Percentiles rank a stretch among this genome's conserved stretches.
Conservation (phyloP, 2,888 invertebrate species). For the Plebejus anna region DNA sequence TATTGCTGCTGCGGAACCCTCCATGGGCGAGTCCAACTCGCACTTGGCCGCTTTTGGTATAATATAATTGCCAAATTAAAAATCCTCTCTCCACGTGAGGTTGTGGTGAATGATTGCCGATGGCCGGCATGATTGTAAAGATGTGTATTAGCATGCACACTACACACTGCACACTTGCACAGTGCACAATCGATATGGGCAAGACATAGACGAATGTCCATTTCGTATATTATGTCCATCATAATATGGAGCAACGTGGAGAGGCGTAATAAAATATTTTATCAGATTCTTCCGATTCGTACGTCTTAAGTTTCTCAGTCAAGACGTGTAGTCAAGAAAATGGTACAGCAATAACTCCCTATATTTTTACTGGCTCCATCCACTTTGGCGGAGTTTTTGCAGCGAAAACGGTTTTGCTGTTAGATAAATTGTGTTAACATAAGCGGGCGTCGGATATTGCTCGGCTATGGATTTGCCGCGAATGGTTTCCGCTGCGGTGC, state of each 20-base stretch:
- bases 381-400: conserved; percentile 15
- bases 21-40: no score
- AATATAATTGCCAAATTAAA: no score
- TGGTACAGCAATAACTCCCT: background rate
- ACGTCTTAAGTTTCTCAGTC: background rate
- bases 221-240: background rate
- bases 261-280: background rate
- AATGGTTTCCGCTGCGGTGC: conserved; percentile 75
- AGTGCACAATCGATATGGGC: no score
- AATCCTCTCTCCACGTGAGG: no score
- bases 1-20: no score
- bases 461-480: conserved; percentile 63
- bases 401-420: conserved; percentile 16
- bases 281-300: background rate
- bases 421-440: conserved; percentile 36
- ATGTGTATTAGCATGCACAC: no score
- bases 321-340: background rate
- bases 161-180: no score
- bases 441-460: conserved; percentile 68
- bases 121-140: no score
- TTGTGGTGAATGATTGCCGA: no score
- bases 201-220: background rate
- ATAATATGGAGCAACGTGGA: background rate
- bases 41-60: no score
- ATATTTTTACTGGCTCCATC: conserved; percentile 11